Percentiles rank a stretch among this genome's conserved stretches.
Evolutionary conservation across 2,113 vertebrate genomes (phyloP).

Genomic region (Proterorhinus semilunaris): DNA sequence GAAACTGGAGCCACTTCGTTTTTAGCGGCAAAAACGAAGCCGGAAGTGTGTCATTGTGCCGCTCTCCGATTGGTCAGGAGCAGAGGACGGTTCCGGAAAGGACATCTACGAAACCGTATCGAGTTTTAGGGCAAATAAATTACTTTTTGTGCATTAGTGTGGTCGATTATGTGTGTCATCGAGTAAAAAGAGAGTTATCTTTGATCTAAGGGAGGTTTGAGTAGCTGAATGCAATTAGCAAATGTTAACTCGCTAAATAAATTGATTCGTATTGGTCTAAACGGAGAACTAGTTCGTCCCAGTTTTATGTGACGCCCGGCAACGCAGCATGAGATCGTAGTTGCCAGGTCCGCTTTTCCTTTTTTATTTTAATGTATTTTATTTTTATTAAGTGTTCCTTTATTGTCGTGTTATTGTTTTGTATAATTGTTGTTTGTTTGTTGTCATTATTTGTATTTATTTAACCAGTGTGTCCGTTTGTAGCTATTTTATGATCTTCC

Average conservation of each 20-base stretch:
- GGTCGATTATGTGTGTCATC: no score
- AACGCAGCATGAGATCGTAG: constrained; percentile 33
- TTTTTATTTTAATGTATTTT: no score
- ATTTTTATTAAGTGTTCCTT: no score
- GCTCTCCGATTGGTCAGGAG: background rate
- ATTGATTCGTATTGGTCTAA: background rate
- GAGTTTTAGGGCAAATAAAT: background rate
- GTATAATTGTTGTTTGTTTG: no score
- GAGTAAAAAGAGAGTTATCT: background rate
- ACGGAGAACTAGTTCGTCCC: background rate
- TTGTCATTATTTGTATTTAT: no score
- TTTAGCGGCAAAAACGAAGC: constrained; percentile 74
- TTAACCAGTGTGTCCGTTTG: no score
- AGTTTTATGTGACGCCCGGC: fast-evolving
- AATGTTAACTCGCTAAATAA: background rate
- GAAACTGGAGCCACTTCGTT: constrained; percentile 21
- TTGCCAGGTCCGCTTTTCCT: no score
- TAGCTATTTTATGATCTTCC: no score
- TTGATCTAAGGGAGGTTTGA: background rate
- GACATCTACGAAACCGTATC: no score
- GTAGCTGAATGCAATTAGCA: background rate
- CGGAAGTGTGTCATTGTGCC: background rate
- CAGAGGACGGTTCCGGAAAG: background rate
- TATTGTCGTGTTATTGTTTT: no score
- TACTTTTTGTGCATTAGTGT: background rate